Conservation (phyloP, 1,140 invertebrate species). For the Drosophila nigromelanica region DNA sequence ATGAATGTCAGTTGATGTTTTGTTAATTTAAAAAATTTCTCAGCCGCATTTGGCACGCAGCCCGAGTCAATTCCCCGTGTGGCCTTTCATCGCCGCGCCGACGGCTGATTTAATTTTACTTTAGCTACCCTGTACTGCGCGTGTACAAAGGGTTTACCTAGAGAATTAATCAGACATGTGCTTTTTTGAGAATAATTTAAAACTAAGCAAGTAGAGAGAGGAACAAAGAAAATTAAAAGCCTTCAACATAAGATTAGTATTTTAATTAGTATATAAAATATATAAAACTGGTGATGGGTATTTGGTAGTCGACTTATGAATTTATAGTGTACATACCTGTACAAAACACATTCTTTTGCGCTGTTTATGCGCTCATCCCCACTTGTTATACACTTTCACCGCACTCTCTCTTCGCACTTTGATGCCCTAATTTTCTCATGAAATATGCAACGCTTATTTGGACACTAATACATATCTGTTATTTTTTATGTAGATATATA, state of each 20-base stretch:
- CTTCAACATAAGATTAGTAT: too few relatives aligned
- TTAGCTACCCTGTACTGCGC: background rate
- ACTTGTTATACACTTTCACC: background rate
- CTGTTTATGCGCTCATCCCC: slow-evolving; percentile 14
- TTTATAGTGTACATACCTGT: slow-evolving; percentile 3
- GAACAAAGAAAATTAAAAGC: too few relatives aligned
- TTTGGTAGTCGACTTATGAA: background rate
- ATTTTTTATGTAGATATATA: too few relatives aligned
- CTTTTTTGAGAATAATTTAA: too few relatives aligned
- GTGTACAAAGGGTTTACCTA: background rate
- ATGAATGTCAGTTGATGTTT: slow-evolving; percentile 64
- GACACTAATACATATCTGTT: too few relatives aligned
- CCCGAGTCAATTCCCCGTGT: slow-evolving; percentile 11
- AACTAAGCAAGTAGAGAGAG: too few relatives aligned
- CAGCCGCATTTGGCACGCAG: slow-evolving; percentile 5
- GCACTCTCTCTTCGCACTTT: background rate
- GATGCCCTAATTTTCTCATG: background rate
- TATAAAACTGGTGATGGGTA: background rate
- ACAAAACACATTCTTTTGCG: background rate
- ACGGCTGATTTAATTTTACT: slow-evolving; percentile 60
- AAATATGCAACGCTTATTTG: too few relatives aligned
- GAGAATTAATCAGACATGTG: background rate
- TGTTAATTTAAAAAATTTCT: slow-evolving; percentile 63
- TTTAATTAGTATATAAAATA: background rate
- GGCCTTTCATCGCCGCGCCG: slow-evolving; percentile 40